phyloP scores from a whole-genome alignment of 2,113 vertebrate species.

The Toxotes jaculatrix region DNA sequence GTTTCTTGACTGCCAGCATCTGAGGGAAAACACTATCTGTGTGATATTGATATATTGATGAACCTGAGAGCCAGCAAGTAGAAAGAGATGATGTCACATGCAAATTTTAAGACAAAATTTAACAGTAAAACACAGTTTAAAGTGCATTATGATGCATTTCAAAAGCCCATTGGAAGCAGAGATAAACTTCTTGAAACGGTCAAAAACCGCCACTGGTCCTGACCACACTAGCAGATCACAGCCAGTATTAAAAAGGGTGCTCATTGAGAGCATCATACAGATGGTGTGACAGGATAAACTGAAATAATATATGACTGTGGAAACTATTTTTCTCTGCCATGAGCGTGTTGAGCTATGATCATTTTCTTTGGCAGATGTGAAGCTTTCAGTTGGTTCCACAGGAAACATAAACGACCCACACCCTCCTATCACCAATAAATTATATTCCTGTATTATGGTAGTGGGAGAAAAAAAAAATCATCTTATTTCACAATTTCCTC shows the following conservation, averaged over 20 bases:
- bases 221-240: constrained; percentile 22
- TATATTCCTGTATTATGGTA: constrained; percentile 38
- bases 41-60: no score
- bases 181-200: no score
- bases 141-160: background rate
- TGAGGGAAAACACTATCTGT: constrained; percentile 28
- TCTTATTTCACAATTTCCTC: constrained; percentile 17
- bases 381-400: constrained; percentile 58
- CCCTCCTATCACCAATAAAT: constrained; percentile 57
- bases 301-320: constrained; percentile 60
- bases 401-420: constrained; percentile 67
- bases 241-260: background rate
- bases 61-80: background rate
- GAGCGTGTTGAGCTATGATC: constrained; percentile 45
- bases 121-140: background rate
- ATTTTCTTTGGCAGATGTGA: constrained; percentile 71
- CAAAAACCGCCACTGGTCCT: background rate
- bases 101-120: background rate
- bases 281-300: constrained; percentile 54
- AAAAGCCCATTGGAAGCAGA: background rate
- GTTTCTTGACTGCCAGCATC: constrained; percentile 40
- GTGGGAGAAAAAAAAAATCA: constrained; percentile 9
- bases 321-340: constrained; percentile 50
- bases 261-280: constrained; percentile 30
- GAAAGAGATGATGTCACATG: background rate